Evolutionary conservation across 2,797 vertebrate species (phyloP), one percentile per base, ranked within the genome.

Genomic region (Takifugu rubripes): DNA sequence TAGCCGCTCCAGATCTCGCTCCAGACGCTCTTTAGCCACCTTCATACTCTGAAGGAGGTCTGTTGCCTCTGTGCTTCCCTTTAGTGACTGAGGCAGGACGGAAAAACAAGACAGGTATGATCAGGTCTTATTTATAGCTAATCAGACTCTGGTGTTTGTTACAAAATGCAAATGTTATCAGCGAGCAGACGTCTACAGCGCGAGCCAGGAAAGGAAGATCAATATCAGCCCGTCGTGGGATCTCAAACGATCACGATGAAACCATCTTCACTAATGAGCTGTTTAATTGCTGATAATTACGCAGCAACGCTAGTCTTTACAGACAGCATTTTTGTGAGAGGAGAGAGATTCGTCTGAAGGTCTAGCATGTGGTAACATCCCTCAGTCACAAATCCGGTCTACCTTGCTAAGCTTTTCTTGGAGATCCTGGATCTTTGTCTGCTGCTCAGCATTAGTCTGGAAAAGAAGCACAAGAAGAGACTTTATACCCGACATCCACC

Each of bases 361-460:
- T 54, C 44, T 54, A 47, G 59, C 59, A 66, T 40, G 52, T 47
- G 70, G 60, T 57, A 65, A 59, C 49, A 60, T 74, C 56, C 64
- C 26, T 67, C 52, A 84, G 87, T 74, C 40, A 52, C 11, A 50
- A 48, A 67, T 52, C 63, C 54, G 36, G 51, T 71, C 47, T 70
- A 99, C 97, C 94, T 98, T 99, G 70, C 91, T 77, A 57, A 98
- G 92, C 74, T 98, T 99, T 66, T 99, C 95, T 68, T 98, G 96
- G 59, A 99, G 93, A 54, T 99, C 97, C 66, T 95, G 94, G 64
- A 96, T 96, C 89, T 94, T 99, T 63, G 85, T 80, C 75, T 97
- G 96, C 85, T 98, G 96, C 59, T 99, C 97, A 57, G 89, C 86
- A 81, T 93, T 98, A 75, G 93, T 93, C 97, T 99, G 47, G 74